Percentiles rank a stretch among this genome's conserved stretches.
phyloP scores from a whole-genome alignment of 2,888 invertebrate species.

The Ophion costatus region DNA sequence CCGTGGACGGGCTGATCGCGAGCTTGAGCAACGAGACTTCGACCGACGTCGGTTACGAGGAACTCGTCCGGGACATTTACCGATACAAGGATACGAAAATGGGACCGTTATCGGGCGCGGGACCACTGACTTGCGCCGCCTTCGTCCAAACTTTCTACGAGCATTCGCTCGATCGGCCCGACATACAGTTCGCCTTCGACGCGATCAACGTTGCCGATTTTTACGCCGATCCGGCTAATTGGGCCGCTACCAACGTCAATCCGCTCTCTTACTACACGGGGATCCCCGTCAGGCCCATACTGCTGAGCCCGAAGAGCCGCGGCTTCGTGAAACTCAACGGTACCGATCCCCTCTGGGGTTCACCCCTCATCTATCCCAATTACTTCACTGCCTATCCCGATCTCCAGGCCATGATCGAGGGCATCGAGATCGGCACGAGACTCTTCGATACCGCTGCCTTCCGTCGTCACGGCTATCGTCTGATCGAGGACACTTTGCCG shows the following conservation, averaged over 20 bases:
- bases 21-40: constrained; percentile 75
- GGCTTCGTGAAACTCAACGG: constrained; percentile 87
- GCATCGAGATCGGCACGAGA: constrained; percentile 86
- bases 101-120: constrained; percentile 84
- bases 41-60: constrained; percentile 75
- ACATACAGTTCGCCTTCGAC: constrained; percentile 89
- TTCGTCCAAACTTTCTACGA: constrained; percentile 87
- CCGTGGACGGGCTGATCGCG: constrained; percentile 81
- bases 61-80: constrained; percentile 79
- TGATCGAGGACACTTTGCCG: constrained; percentile 86
- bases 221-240: constrained; percentile 85
- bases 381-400: constrained; percentile 88
- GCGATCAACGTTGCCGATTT: constrained; percentile 86
- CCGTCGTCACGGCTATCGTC: constrained; percentile 85
- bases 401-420: constrained; percentile 86
- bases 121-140: constrained; percentile 85
- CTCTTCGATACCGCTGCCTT: constrained; percentile 87
- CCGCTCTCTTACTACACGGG: constrained; percentile 88
- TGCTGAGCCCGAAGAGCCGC: constrained; percentile 87
- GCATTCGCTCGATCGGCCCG: constrained; percentile 84
- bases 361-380: constrained; percentile 90
- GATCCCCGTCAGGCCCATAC: constrained; percentile 86
- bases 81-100: constrained; percentile 84
- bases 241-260: constrained; percentile 83
- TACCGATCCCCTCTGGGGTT: constrained; percentile 89